These are phyloP conservation scores for Lucilia sericata DNA, from an alignment of 1,140 invertebrate species.

Conservation along the genomic window DNA sequence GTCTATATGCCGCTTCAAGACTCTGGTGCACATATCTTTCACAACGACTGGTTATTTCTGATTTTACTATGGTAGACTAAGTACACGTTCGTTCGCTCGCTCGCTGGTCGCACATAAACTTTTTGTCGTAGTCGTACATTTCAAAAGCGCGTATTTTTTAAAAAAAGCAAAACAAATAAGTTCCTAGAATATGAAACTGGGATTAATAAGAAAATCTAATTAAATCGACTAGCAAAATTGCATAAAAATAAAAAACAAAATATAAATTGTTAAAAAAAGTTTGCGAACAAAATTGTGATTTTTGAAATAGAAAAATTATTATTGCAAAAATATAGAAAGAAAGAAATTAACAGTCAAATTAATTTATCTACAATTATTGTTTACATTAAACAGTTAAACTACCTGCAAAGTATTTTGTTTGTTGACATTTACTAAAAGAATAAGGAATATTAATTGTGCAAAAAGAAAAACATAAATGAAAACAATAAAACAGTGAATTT, in stretches of 20 bases:
- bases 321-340: constrained; percentile 10
- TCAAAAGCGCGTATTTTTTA: constrained; percentile 34
- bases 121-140: constrained; percentile 20
- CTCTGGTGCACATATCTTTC: constrained; percentile 45
- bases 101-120: constrained; percentile 46
- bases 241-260: not conserved
- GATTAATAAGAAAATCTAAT: constrained; percentile 47
- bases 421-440: not conserved
- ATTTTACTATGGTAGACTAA: constrained; percentile 63
- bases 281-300: constrained; percentile 32
- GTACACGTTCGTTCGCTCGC: constrained; percentile 60
- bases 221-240: constrained; percentile 36
- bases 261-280: not conserved
- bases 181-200: constrained; percentile 51
- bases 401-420: constrained; percentile 36
- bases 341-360: not conserved
- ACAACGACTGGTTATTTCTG: constrained; percentile 60
- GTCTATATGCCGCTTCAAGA: constrained; percentile 40
- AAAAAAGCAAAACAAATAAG: constrained; percentile 49
- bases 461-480: constrained; percentile 62
- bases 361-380: not conserved
- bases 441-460: not conserved
- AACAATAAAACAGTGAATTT: constrained; percentile 61
- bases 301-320: not conserved
- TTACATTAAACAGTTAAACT: constrained; percentile 31